Evolutionary conservation across 2,888 invertebrate species (phyloP).

Genomic region (Morpho deidamia): DNA sequence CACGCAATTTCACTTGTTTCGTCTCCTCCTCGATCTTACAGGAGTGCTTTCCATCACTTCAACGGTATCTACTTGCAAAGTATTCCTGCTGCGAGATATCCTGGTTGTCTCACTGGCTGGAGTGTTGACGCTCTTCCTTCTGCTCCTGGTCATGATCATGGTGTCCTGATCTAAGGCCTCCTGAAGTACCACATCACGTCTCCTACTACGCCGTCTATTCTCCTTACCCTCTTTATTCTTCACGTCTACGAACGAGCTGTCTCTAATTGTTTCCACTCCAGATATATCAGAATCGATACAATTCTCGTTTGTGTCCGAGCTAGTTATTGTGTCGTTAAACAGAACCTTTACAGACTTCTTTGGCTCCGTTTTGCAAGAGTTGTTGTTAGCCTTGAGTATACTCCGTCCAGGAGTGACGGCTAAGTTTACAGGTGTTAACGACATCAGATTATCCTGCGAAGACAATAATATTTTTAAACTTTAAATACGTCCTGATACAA

Average conservation of each 20-base stretch:
- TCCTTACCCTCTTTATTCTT: conserved; percentile 38
- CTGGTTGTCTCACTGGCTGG: conserved; percentile 12
- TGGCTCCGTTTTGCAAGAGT: conserved; percentile 27
- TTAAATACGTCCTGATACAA: too few species aligned
- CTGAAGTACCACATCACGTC: conserved; percentile 39
- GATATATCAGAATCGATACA: neutral
- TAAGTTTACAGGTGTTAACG: conserved; percentile 38
- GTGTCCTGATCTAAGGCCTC: conserved; percentile 39
- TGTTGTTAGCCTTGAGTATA: conserved; percentile 48
- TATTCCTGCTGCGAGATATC: conserved; percentile 27
- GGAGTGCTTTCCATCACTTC: conserved; percentile 15
- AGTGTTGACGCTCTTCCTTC: conserved; percentile 40
- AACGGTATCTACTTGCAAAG: conserved; percentile 21
- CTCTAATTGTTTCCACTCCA: conserved; percentile 11
- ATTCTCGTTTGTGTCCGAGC: neutral
- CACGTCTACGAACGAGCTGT: neutral
- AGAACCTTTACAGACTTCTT: conserved; percentile 7
- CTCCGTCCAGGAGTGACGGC: conserved; percentile 58
- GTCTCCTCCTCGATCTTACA: neutral
- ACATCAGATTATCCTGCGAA: conserved; percentile 33
- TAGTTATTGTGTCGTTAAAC: neutral
- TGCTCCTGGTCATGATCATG: conserved; percentile 45
- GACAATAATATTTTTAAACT: neutral
- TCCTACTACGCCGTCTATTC: conserved; percentile 29
- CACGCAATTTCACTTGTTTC: too few species aligned